Evolutionary conservation across 2,797 vertebrate species (phyloP).

Genomic region (Otus scops): DNA sequence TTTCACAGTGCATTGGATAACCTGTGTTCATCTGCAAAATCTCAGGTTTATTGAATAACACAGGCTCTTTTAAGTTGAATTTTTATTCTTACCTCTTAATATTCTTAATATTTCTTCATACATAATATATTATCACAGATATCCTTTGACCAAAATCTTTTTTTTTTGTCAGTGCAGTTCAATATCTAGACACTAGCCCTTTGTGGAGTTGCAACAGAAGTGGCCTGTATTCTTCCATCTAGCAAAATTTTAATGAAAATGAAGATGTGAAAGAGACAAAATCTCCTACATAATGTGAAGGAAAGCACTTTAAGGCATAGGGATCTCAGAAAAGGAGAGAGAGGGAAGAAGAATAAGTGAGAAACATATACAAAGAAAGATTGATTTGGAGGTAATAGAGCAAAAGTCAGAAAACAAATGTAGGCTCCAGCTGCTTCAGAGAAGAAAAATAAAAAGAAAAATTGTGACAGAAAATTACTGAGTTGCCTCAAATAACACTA

Average conservation of each 20-base stretch:
- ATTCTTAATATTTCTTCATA: not conserved
- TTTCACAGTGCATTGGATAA: not conserved
- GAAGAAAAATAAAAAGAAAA: not conserved
- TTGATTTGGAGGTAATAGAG: not conserved
- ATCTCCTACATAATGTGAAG: not conserved
- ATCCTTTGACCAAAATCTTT: not conserved
- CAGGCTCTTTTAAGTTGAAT: not conserved
- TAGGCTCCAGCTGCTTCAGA: not conserved
- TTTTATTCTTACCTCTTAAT: conserved; percentile 6
- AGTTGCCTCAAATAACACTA: not conserved
- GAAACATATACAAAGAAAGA: not conserved
- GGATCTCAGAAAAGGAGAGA: not conserved
- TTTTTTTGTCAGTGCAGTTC: not conserved
- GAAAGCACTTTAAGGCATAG: not conserved
- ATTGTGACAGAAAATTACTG: not conserved
- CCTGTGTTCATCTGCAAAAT: not conserved
- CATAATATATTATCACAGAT: not conserved
- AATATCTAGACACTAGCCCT: not conserved
- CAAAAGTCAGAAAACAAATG: not conserved
- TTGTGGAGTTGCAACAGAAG: not conserved
- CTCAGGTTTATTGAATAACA: not conserved
- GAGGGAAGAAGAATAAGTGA: not conserved
- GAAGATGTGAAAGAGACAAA: not conserved
- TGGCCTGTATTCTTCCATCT: not conserved
- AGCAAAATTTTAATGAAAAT: not conserved